These are phyloP conservation scores for Callopanchax toddi DNA, from an alignment of 2,113 vertebrate species.

Conservation along the genomic window DNA sequence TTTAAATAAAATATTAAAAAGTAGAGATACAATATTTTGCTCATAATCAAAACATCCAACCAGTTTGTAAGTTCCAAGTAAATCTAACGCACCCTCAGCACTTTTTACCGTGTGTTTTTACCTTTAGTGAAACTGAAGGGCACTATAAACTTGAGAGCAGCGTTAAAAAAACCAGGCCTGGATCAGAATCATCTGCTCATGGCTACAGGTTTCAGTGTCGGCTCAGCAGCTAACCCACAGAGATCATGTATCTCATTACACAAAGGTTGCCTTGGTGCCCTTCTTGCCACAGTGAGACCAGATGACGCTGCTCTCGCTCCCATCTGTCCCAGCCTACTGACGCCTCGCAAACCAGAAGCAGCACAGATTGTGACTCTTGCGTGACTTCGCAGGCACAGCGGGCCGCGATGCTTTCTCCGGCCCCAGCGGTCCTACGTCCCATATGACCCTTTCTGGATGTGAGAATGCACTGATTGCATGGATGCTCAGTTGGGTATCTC, in stretches of 20 bases:
- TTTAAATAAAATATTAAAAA: no score
- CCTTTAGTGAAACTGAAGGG: background rate
- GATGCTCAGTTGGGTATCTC: constrained; percentile 66
- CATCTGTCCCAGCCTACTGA: constrained; percentile 56
- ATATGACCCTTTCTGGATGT: constrained; percentile 51
- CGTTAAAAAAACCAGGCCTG: background rate
- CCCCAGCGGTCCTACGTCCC: constrained; percentile 47
- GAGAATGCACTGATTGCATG: constrained; percentile 24
- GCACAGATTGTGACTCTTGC: constrained; percentile 73
- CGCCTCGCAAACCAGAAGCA: constrained; percentile 50
- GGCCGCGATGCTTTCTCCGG: constrained; percentile 38
- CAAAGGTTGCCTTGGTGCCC: constrained; percentile 52
- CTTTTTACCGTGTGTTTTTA: background rate
- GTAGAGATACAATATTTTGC: no score
- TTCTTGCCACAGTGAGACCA: constrained; percentile 46
- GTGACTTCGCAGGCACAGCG: constrained; percentile 70
- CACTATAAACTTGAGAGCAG: background rate
- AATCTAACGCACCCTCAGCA: background rate
- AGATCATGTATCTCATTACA: constrained; percentile 53
- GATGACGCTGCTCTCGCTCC: constrained; percentile 54
- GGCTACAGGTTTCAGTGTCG: constrained; percentile 52
- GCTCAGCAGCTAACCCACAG: constrained; percentile 19
- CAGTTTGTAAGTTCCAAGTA: background rate
- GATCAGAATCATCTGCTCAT: background rate
- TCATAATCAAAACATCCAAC: background rate